Percentiles rank a stretch among this genome's conserved stretches.
Conservation (phyloP, 2,797 vertebrate species). For the Liasis olivaceus region DNA sequence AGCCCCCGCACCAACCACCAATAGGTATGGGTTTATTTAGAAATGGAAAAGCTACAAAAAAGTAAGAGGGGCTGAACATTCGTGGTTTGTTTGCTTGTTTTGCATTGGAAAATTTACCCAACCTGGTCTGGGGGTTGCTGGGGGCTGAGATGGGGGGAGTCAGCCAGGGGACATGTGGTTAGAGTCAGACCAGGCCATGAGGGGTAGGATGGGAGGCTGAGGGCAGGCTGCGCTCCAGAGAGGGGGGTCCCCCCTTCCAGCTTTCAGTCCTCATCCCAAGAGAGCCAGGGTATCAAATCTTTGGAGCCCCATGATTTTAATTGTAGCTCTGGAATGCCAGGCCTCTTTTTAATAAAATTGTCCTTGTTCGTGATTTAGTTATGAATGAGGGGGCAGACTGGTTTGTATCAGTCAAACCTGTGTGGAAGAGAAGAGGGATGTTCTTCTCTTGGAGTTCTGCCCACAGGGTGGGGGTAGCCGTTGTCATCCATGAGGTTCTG, state of each 20-base stretch:
- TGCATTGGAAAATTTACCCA: neutral
- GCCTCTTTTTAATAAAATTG: neutral
- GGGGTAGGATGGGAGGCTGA: neutral
- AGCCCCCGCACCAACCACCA: slow-evolving; percentile 79
- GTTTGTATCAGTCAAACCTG: neutral
- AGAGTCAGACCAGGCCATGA: neutral
- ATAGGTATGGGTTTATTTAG: slow-evolving; percentile 75
- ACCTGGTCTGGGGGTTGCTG: neutral
- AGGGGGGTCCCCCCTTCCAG: neutral
- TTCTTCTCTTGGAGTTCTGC: neutral
- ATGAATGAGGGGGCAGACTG: neutral
- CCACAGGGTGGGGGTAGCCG: too few species aligned
- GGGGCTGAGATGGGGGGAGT: neutral
- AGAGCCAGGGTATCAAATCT: neutral
- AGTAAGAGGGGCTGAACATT: neutral
- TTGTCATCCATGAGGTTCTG: neutral
- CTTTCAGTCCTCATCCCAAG: neutral
- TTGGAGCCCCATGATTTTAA: neutral
- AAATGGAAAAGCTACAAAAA: neutral
- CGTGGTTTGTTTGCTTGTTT: neutral
- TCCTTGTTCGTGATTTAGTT: neutral
- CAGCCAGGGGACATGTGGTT: neutral
- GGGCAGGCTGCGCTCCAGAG: neutral
- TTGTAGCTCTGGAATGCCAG: neutral
- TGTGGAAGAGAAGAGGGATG: neutral